Percentiles rank a stretch among this genome's conserved stretches.
Evolutionary conservation across 23 tunicate genomes (phyloP).

Genomic region (Trididemnum clinides): DNA sequence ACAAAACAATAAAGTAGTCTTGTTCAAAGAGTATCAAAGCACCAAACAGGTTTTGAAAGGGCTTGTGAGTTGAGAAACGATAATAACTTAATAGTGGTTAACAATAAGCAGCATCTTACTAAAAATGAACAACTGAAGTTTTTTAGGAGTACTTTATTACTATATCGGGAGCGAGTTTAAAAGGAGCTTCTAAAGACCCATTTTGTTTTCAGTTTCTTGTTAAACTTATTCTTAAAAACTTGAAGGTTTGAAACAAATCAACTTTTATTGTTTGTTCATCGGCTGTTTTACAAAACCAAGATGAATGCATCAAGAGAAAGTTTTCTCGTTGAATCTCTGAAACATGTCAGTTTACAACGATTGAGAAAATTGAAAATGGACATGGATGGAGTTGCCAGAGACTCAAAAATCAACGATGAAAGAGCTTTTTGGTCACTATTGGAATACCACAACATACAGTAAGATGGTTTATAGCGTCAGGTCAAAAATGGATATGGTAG

Average conservation of each 20-base stretch:
- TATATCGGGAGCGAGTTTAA: not conserved
- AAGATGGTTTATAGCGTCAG: too few relatives aligned
- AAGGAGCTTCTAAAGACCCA: not conserved
- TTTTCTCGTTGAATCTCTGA: conserved; percentile 45
- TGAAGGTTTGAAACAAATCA: too few relatives aligned
- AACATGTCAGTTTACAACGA: conserved; percentile 73
- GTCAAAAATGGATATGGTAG: too few relatives aligned
- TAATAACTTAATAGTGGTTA: too few relatives aligned
- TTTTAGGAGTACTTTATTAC: too few relatives aligned
- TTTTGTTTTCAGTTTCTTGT: not conserved
- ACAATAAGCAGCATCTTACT: too few relatives aligned
- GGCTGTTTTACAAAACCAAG: not conserved
- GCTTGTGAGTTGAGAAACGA: too few relatives aligned
- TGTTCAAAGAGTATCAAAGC: too few relatives aligned
- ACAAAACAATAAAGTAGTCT: too few relatives aligned
- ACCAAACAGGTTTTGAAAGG: too few relatives aligned
- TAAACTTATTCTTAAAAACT: not conserved
- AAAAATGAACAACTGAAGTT: too few relatives aligned
- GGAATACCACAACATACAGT: conserved; percentile 64
- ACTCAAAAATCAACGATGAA: conserved; percentile 66
- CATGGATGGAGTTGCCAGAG: conserved; percentile 59
- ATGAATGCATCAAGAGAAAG: conserved; percentile 42
- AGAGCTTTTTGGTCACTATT: conserved; percentile 64
- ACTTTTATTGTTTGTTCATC: too few relatives aligned
- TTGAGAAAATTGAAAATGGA: conserved; percentile 80